phyloP scores from a whole-genome alignment of 2,113 vertebrate species.

The Recurvirostra avosetta region DNA sequence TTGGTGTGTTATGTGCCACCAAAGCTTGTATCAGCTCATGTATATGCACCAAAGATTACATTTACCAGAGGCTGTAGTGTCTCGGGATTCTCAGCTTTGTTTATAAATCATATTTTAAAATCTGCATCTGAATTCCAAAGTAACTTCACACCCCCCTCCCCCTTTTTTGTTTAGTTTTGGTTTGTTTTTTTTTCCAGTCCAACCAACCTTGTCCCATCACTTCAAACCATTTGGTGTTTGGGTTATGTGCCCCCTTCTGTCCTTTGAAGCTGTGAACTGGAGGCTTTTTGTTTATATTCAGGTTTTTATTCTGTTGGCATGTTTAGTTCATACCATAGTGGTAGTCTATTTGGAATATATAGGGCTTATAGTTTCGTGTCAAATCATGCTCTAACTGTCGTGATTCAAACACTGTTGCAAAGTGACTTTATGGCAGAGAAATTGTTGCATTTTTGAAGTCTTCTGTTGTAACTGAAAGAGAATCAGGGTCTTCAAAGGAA shows the following conservation, averaged over 20 bases:
- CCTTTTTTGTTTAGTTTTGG: not conserved
- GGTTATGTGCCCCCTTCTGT: not conserved
- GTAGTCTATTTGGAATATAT: not conserved
- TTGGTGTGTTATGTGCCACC: rapidly evolving
- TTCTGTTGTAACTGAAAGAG: not conserved
- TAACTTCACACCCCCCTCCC: not conserved
- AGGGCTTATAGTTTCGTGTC: not conserved
- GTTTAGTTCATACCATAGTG: not conserved
- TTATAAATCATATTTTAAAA: not conserved
- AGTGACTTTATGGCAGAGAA: not conserved
- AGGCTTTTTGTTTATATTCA: not conserved
- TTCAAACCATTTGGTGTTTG: not conserved
- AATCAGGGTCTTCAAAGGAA: not conserved
- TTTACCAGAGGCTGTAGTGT: not conserved
- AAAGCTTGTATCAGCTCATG: not conserved
- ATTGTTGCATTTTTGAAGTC: not conserved
- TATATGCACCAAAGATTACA: too few relatives aligned
- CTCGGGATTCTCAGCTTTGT: not conserved
- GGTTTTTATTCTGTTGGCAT: not conserved
- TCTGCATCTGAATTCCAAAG: not conserved
- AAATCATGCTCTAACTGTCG: not conserved
- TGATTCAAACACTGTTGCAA: not conserved
- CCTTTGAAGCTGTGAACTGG: not conserved
- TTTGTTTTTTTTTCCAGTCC: not conserved
- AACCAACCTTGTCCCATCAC: not conserved